Conservation (phyloP, 2,888 invertebrate genomes). For the Hirtodrosophila alboralis region DNA sequence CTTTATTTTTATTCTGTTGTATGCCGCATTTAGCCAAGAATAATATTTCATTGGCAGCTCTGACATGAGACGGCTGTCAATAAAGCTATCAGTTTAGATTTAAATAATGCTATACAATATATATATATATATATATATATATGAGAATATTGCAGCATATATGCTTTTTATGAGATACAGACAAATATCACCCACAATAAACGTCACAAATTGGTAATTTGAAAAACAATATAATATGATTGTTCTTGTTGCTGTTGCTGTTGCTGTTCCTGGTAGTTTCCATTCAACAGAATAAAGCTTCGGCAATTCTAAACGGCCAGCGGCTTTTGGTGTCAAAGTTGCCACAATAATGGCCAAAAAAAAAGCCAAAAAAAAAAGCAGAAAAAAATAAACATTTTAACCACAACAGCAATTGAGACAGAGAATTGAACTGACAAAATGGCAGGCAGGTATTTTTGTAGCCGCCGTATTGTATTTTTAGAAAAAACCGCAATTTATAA, state of each 20-base stretch:
- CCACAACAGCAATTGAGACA: constrained; percentile 48
- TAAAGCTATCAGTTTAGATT: constrained; percentile 60
- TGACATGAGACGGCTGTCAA: constrained; percentile 72
- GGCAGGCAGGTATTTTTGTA: constrained; percentile 45
- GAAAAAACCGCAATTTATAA: constrained; percentile 70
- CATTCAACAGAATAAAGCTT: constrained; percentile 14
- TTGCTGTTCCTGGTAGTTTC: constrained; percentile 36
- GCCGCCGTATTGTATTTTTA: constrained; percentile 58
- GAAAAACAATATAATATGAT: constrained; percentile 50
- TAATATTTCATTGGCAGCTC: constrained; percentile 70
- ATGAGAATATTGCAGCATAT: constrained; percentile 4
- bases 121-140: constrained; percentile 8
- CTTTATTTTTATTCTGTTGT: constrained; percentile 44
- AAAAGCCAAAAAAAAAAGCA: constrained; percentile 15
- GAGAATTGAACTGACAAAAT: constrained; percentile 34
- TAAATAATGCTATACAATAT: constrained; percentile 35
- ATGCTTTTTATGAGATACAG: constrained; percentile 21
- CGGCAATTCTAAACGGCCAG: constrained; percentile 45
- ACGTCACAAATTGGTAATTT: constrained; percentile 75
- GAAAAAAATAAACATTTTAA: constrained; percentile 27
- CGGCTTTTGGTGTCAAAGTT: constrained; percentile 67
- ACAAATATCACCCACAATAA: constrained; percentile 57
- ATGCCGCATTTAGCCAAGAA: constrained; percentile 45
- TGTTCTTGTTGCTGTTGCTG: constrained; percentile 32
- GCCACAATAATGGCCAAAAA: constrained; percentile 48